Evolutionary conservation across 2,113 vertebrate genomes (phyloP), one percentile per base, ranked within the genome.

Genomic region (Pleuronectes platessa): DNA sequence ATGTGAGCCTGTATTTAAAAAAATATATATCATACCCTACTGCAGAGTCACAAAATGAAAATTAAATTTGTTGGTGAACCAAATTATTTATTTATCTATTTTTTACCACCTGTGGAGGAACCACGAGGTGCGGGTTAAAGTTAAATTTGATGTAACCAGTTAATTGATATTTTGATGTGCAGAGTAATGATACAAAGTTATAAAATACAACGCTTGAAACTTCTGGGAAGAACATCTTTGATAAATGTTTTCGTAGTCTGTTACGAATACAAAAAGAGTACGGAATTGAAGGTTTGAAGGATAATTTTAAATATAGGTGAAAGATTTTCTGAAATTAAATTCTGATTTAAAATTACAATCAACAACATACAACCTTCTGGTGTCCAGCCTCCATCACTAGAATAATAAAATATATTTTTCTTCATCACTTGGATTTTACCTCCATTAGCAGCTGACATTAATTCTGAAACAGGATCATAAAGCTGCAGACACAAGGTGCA

Each of bases 391-490:
- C 51, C 8, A n/a, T 40, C 27, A 27, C 15, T 65, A n/a, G 47
- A 58, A 49, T 37, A 47, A 14, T 26, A 17, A 42, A 49, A 21
- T 62, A 13, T 1, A n/a, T 47, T 4, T 65, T 13, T 12, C 40
- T 11, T 10, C 7, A 31, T 7, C 27, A 12, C 10, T 42, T 59
- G 26, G 56, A 31, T 65, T 70, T 53, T 4, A 35, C 21, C 53
- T 54, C 23, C 49, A 1, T 2, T 10, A 40, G 61, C 56, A 27
- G 14, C 26, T 12, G 6, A 14, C 65, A 27, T 66, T 68, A 17
- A 35, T 68, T 72, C 40, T 53, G 42, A 60, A 75, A 70, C 11
- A 2, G 61, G 74, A 73, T 82, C 63, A 40, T 23, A 65, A 45
- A 12, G 20, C 18, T 47, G 4, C 14, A 64, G 61, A 53, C 18